These are phyloP conservation scores for Drosophila mayaguana DNA, from an alignment of 2,888 invertebrate species.

Conservation along the genomic window DNA sequence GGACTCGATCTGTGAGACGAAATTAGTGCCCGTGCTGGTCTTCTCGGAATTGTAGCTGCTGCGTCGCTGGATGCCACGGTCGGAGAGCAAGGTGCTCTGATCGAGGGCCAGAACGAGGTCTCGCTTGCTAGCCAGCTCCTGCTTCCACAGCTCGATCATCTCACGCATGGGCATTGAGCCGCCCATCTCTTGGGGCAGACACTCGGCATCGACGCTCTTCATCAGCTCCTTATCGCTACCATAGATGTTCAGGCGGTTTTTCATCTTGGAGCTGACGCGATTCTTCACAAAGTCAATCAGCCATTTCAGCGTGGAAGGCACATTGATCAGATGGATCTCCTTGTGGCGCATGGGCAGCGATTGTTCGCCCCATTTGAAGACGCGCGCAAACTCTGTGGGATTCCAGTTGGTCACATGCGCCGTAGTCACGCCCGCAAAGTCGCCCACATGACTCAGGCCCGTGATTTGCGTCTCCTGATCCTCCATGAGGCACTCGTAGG, in stretches of 20 bases:
- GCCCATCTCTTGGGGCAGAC: slow-evolving; percentile 90
- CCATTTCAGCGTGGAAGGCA: slow-evolving; percentile 90
- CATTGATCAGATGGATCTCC: slow-evolving; percentile 90
- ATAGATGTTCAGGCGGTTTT: slow-evolving; percentile 88
- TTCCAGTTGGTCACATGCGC: slow-evolving; percentile 90
- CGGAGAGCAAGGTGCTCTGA: slow-evolving; percentile 88
- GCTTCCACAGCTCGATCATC: slow-evolving; percentile 90
- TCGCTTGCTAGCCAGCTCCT: slow-evolving; percentile 87
- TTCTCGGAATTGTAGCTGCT: slow-evolving; percentile 78
- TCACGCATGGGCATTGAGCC: slow-evolving; percentile 89
- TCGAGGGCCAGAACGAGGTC: slow-evolving; percentile 88
- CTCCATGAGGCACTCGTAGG: slow-evolving; percentile 91
- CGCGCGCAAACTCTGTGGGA: slow-evolving; percentile 89
- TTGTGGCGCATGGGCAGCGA: slow-evolving; percentile 93
- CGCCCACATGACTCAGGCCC: slow-evolving; percentile 91
- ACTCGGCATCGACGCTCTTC: slow-evolving; percentile 87
- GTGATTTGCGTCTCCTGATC: slow-evolving; percentile 91
- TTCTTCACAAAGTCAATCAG: slow-evolving; percentile 90
- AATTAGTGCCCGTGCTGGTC: slow-evolving; percentile 76
- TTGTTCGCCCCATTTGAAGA: slow-evolving; percentile 93
- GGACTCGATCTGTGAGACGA: slow-evolving; percentile 83
- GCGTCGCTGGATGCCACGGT: slow-evolving; percentile 86
- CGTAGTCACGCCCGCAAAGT: slow-evolving; percentile 88
- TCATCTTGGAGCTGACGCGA: slow-evolving; percentile 90
- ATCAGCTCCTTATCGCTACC: slow-evolving; percentile 87